Percentiles rank a stretch among this genome's conserved stretches.
Evolutionary conservation across 92 coral and sea anemone genomes (phyloP).

Genomic region (Phenganax stokvisi): DNA sequence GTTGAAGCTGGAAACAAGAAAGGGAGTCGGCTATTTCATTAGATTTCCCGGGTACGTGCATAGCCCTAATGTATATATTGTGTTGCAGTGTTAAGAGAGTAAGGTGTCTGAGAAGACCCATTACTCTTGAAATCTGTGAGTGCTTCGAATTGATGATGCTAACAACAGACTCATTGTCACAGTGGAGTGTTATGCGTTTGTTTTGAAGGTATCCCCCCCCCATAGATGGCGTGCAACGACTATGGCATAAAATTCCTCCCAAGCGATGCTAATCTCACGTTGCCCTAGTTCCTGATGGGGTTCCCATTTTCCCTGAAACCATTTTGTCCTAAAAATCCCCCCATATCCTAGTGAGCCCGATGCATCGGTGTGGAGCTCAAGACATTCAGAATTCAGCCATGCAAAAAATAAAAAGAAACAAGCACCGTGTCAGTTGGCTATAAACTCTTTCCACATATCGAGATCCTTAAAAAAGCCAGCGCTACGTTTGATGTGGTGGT

Average conservation of each 20-base stretch:
- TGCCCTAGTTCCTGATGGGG: conserved; percentile 28
- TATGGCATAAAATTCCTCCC: conserved; percentile 7
- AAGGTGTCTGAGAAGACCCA: conserved; percentile 45
- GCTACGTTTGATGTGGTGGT: conserved; percentile 48
- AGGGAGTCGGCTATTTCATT: conserved; percentile 43
- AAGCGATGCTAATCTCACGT: conserved; percentile 4
- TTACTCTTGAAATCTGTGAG: conserved; percentile 52
- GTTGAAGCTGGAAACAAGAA: conserved; percentile 52
- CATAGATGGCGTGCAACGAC: conserved; percentile 20
- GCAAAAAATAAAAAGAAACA: conserved; percentile 42
- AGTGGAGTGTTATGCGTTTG: conserved; percentile 42
- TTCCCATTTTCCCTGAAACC: conserved; percentile 66
- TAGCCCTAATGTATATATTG: conserved; percentile 41
- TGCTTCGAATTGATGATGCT: conserved; percentile 50
- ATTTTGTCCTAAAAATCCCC: conserved; percentile 47
- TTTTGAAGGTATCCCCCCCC: conserved; percentile 23
- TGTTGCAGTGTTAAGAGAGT: conserved; percentile 42
- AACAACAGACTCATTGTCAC: conserved; percentile 54
- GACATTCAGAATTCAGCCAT: conserved; percentile 34
- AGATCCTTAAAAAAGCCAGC: conserved; percentile 43
- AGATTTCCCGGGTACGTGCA: conserved; percentile 52
- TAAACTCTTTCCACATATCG: conserved; percentile 43
- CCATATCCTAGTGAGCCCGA: conserved; percentile 54
- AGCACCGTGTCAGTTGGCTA: conserved; percentile 39
- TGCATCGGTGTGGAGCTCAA: conserved; percentile 55